Evolutionary conservation across 2,888 invertebrate genomes (phyloP).

Genomic region (Microctonus hyperodae): DNA sequence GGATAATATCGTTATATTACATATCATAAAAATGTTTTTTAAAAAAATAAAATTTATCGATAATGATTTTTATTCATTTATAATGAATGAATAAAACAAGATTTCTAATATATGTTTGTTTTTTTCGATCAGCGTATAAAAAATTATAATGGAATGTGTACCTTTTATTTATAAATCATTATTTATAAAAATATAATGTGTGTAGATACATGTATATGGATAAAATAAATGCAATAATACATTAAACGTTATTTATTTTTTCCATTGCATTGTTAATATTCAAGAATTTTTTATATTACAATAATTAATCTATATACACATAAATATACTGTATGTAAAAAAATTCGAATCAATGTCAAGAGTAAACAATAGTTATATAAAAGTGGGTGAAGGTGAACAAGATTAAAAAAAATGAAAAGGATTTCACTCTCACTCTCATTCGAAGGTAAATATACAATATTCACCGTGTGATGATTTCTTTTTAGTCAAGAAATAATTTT

Average conservation of each 20-base stretch:
- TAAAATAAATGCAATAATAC: neutral
- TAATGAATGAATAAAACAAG: neutral
- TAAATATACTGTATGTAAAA: neutral
- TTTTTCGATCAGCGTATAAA: neutral
- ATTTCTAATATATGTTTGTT: neutral
- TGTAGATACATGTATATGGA: no score
- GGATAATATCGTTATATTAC: neutral
- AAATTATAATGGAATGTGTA: neutral
- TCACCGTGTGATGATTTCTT: neutral
- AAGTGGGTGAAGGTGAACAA: conserved; percentile 55
- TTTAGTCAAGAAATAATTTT: conserved; percentile 9
- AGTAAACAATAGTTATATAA: conserved; percentile 25
- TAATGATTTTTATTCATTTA: neutral
- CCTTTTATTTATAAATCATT: neutral
- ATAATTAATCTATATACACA: no score
- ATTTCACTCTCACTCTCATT: conserved; percentile 3
- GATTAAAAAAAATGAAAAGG: conserved; percentile 39
- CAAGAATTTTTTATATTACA: neutral
- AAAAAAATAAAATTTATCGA: neutral
- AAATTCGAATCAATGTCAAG: conserved; percentile 47
- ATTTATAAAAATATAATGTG: no score
- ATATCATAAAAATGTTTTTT: neutral
- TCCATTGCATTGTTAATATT: neutral
- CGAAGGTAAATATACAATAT: neutral
- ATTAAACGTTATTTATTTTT: neutral